These are phyloP conservation scores for Oreotragus oreotragus DNA, from an alignment of 2,113 vertebrate species.

Conservation along the genomic window DNA sequence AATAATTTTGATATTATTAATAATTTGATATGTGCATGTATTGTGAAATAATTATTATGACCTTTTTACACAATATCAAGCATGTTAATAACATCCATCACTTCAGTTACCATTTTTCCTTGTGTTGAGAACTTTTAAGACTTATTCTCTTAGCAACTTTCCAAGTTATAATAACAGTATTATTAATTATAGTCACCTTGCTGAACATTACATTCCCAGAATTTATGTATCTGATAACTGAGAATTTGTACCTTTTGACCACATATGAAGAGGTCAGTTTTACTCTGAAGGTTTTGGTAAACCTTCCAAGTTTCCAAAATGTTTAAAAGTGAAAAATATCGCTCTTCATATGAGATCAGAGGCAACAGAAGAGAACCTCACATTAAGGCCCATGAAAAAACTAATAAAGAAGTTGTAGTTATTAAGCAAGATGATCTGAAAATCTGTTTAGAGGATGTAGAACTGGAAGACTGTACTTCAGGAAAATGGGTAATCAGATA, in stretches of 20 bases:
- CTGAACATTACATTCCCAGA: neutral
- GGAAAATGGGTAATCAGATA: neutral
- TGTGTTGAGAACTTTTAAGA: neutral
- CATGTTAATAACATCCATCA: neutral
- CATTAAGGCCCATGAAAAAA: neutral
- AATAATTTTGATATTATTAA: neutral
- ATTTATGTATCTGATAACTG: neutral
- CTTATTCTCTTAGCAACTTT: neutral
- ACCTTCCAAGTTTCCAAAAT: slow-evolving; percentile 70
- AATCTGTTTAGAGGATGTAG: slow-evolving; percentile 57
- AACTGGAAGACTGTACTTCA: slow-evolving; percentile 61
- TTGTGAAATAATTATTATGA: neutral
- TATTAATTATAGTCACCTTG: neutral
- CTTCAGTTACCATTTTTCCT: neutral
- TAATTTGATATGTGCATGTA: neutral
- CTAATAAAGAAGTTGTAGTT: neutral
- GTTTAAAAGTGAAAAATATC: slow-evolving; percentile 70
- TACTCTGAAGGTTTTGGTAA: slow-evolving; percentile 47
- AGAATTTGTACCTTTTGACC: neutral
- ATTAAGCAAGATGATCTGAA: slow-evolving; percentile 39
- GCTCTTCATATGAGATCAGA: neutral
- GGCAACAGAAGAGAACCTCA: rapidly evolving
- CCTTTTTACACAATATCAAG: neutral
- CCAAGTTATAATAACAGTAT: neutral
- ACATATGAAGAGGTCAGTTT: neutral